Base-by-base conservation (phyloP, 2,797 vertebrate species). In the Todus mexicanus region DNA sequence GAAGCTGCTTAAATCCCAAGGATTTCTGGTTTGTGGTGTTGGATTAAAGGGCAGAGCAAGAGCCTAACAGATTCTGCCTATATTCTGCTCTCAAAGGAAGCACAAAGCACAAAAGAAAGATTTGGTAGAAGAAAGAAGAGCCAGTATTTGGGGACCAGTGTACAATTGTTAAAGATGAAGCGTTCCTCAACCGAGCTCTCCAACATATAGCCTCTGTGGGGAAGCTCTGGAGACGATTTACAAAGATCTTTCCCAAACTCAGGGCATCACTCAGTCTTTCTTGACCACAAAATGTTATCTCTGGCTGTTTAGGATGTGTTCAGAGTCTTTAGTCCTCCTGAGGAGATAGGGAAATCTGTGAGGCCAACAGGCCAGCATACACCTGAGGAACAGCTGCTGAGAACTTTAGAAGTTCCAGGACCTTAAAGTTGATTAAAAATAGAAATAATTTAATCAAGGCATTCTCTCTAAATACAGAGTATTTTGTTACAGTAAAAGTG, bases 371-470 rank as follows among this genome's bases (percentile, higher is more conserved):
- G 61, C 70, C 87, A 89, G 20, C 35, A 94, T 68, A 87, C 94
- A 95, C 91, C 93, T 95, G 93, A 95, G 42, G 77, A 95, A 93
- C 95, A 96, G 96, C 95, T 96, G 95, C 89, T 73, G 74, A 93
- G 92, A 92, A 89, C 82, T 81, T 79, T 3, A 79, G 70, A 94
- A 80, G 79, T 93, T 93, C 73, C 85, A 94, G 43, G 71, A 91
- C 76, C 83, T 93, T 93, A 33, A 78, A 92, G 92, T 81, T 91
- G 71, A 95, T 86, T 95, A 90, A 96, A 96, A 96, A 96, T 95
- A 96, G 93, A 94, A 93, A 78, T 72, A 66, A 93, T 92, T 82
- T 84, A 93, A 93, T 92, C 87, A 93, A 93, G 84, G 87, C 86
- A 82, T 93, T 92, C 33, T 82, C 37, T 92, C 89, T 76, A 93